These are phyloP conservation scores for Maconellicoccus hirsutus DNA, from an alignment of 1,140 invertebrate genomes.

Conservation along the genomic window DNA sequence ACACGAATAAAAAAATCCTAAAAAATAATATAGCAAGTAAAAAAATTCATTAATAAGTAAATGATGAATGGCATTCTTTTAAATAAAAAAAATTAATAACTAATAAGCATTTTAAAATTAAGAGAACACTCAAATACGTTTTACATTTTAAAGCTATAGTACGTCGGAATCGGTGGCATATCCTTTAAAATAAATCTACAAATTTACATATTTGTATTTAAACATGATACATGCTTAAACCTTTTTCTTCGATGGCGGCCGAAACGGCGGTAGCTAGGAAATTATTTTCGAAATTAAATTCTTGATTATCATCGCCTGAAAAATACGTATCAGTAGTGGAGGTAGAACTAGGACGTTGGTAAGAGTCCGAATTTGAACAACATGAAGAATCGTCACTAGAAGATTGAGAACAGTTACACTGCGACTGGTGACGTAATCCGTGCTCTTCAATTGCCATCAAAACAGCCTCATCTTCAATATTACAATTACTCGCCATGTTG, in stretches of 20 bases:
- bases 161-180: not conserved
- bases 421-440: conserved; percentile 31
- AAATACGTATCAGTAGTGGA: not conserved
- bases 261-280: conserved; percentile 31
- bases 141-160: not conserved
- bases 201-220: not conserved
- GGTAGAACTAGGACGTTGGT: not conserved
- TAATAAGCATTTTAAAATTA: not conserved
- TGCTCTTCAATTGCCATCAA: conserved; percentile 35
- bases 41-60: not conserved
- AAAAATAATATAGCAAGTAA: not conserved
- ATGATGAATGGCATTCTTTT: not conserved
- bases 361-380: not conserved
- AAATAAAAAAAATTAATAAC: not conserved
- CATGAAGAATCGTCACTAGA: not conserved
- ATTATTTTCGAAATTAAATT: conserved; percentile 28
- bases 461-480: conserved; percentile 35
- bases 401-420: not conserved
- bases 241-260: conserved; percentile 32
- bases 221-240: conserved; percentile 26
- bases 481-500: conserved; percentile 25
- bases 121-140: not conserved
- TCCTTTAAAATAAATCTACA: not conserved
- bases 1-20: not conserved
- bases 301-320: not conserved